These are phyloP conservation scores for Labeo calbasu DNA, from an alignment of 2,797 vertebrate genomes.

Conservation along the genomic window DNA sequence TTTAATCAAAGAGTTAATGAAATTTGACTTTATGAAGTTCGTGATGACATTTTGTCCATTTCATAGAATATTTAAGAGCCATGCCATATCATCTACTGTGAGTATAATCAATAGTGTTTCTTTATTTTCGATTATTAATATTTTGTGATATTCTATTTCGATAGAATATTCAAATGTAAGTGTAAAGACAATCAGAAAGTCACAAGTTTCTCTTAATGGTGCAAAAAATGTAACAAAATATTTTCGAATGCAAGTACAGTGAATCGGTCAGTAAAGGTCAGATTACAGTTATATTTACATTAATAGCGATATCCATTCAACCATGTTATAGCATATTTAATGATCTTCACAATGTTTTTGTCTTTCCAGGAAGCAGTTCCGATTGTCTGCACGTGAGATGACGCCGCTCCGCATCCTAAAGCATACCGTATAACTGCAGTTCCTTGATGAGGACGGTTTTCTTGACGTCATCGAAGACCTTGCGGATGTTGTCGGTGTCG, in stretches of 20 bases:
- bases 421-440: slow-evolving; percentile 74
- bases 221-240: background rate
- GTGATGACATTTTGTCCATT: background rate
- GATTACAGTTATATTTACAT: slow-evolving; percentile 1
- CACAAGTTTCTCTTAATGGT: background rate
- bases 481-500: slow-evolving; percentile 77
- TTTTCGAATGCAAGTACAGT: background rate
- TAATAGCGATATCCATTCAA: background rate
- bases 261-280: background rate
- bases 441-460: slow-evolving; percentile 76
- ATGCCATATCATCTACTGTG: background rate
- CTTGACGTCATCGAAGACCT: slow-evolving; percentile 76
- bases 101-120: background rate
- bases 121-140: background rate
- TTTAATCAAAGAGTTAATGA: background rate
- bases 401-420: slow-evolving; percentile 63
- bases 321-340: background rate
- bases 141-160: background rate
- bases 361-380: slow-evolving; percentile 10
- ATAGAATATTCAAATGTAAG: background rate
- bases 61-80: background rate
- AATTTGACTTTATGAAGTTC: no score
- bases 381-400: background rate
- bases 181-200: background rate
- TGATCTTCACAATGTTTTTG: background rate